Percentiles rank a stretch among this genome's conserved stretches.
Evolutionary conservation across 2,888 invertebrate species (phyloP).

Genomic region (Microplitis manilae): DNA sequence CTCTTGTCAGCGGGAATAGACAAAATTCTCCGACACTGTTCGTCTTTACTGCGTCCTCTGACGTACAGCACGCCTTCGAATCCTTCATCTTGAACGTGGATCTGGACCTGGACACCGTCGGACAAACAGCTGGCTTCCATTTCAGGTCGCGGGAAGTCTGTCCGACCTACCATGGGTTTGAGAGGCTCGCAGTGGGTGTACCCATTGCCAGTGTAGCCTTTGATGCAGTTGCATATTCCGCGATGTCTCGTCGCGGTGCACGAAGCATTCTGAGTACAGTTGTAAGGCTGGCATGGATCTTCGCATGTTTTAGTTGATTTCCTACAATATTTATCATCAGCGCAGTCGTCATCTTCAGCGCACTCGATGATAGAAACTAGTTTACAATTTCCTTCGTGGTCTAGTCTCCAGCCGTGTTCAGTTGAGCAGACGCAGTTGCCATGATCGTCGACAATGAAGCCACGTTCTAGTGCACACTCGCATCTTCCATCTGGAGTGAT

Average conservation of each 20-base stretch:
- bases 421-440: conserved; percentile 84
- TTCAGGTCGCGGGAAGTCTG: conserved; percentile 88
- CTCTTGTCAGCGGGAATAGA: conserved; percentile 81
- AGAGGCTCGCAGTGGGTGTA: conserved; percentile 77
- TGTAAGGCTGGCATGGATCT: conserved; percentile 83
- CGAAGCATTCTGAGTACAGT: conserved; percentile 83
- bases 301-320: conserved; percentile 80
- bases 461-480: conserved; percentile 85
- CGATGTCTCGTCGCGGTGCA: conserved; percentile 86
- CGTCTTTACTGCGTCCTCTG: conserved; percentile 95
- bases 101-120: conserved; percentile 89
- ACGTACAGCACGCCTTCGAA: conserved; percentile 94
- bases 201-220: conserved; percentile 84
- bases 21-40: conserved; percentile 87
- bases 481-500: conserved; percentile 86
- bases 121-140: conserved; percentile 92
- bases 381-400: conserved; percentile 77
- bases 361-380: conserved; percentile 75
- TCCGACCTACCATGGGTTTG: conserved; percentile 70
- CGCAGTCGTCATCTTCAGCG: conserved; percentile 81
- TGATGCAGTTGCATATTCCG: conserved; percentile 84
- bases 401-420: conserved; percentile 79
- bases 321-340: conserved; percentile 84
- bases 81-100: conserved; percentile 70
- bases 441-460: conserved; percentile 83